These are phyloP conservation scores for Macrosiphum euphorbiae DNA, from an alignment of 2,888 invertebrate genomes.

Conservation along the genomic window DNA sequence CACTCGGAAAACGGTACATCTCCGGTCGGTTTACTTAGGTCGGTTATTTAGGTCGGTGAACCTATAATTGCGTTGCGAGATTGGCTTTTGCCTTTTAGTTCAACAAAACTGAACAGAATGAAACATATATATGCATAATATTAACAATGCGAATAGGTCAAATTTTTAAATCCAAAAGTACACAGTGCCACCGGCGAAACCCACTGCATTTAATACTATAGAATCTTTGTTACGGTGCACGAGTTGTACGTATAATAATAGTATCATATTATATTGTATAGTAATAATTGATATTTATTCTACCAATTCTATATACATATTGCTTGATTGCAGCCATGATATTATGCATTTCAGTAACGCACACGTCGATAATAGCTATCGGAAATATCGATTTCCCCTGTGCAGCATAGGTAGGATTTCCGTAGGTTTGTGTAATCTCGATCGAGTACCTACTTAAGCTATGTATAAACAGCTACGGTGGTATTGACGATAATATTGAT, in stretches of 20 bases:
- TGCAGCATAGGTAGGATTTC: neutral
- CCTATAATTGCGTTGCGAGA: no score
- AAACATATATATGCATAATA: no score
- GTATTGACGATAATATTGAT: neutral
- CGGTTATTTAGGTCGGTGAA: no score
- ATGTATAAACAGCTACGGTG: neutral
- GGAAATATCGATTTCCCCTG: neutral
- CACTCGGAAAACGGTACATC: no score
- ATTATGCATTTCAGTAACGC: neutral
- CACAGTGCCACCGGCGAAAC: neutral
- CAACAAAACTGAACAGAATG: no score
- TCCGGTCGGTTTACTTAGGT: no score
- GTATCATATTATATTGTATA: neutral
- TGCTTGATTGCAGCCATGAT: neutral
- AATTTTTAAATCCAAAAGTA: no score
- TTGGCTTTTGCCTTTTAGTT: no score
- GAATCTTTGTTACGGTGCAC: neutral
- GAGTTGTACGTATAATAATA: neutral
- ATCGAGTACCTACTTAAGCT: neutral
- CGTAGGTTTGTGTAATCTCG: slow-evolving; percentile 23
- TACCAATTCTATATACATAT: neutral
- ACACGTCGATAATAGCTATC: neutral
- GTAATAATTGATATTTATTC: neutral
- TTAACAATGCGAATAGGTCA: no score
- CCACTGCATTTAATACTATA: neutral